phyloP scores from a whole-genome alignment of 2,113 vertebrate species.

The Caloenas nicobarica region DNA sequence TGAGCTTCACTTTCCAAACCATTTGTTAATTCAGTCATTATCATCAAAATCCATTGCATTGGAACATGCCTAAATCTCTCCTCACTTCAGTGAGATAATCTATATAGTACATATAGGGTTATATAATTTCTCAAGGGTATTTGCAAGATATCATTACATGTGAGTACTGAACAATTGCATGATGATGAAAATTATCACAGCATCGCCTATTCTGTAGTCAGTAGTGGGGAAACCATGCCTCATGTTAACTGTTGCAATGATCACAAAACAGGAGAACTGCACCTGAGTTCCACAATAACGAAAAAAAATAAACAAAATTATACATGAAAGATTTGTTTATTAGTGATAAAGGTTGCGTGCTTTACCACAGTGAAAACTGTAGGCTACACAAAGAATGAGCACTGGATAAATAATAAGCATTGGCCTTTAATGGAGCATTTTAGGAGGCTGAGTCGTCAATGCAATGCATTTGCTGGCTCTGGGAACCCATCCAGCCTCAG shows the following conservation, averaged over 20 bases:
- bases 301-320: not conserved
- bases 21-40: not conserved
- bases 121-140: not conserved
- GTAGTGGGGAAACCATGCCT: not conserved
- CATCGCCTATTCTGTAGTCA: not conserved
- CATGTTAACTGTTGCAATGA: not conserved
- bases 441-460: not conserved
- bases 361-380: not conserved
- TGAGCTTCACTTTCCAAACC: not conserved
- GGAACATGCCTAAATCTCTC: not conserved
- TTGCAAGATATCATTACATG: not conserved
- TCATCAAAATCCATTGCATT: not conserved
- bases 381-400: not conserved
- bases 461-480: not conserved
- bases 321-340: not conserved
- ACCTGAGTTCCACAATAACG: not conserved
- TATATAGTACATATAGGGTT: not conserved
- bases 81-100: not conserved
- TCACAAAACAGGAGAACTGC: not conserved
- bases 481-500: not conserved
- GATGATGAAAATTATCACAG: not conserved
- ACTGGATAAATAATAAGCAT: not conserved
- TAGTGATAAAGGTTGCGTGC: not conserved
- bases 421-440: not conserved
- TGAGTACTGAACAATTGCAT: not conserved